Evolutionary conservation across 2,888 invertebrate genomes (phyloP).

Genomic region (Drosophila falleni): DNA sequence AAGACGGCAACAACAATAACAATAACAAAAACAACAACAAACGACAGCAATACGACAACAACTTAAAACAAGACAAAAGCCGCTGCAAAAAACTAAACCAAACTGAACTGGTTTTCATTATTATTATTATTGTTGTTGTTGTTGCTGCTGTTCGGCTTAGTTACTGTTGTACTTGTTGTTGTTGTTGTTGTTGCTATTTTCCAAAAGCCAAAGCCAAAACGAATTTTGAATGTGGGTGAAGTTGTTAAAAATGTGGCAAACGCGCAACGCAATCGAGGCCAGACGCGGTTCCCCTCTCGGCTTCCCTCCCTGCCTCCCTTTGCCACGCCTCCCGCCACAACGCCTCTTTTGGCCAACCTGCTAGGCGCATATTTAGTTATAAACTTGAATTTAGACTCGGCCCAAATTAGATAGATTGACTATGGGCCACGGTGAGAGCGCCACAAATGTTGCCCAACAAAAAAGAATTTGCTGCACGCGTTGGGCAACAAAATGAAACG

Average conservation of each 20-base stretch:
- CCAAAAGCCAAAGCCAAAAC: slow-evolving; percentile 70
- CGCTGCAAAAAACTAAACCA: slow-evolving; percentile 53
- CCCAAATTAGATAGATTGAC: slow-evolving; percentile 66
- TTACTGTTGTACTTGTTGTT: slow-evolving; percentile 24
- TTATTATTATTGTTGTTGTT: slow-evolving; percentile 20
- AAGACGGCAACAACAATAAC: slow-evolving; percentile 18
- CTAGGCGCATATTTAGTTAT: slow-evolving; percentile 73
- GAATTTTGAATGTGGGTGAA: slow-evolving; percentile 78
- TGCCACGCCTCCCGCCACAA: not conserved
- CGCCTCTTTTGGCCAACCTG: slow-evolving; percentile 25
- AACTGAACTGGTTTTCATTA: slow-evolving; percentile 54
- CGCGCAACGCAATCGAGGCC: slow-evolving; percentile 66
- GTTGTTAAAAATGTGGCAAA: slow-evolving; percentile 74
- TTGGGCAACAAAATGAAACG: slow-evolving; percentile 3
- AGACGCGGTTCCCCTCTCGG: slow-evolving; percentile 32
- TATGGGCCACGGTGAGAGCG: slow-evolving; percentile 38
- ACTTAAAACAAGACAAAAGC: slow-evolving; percentile 54
- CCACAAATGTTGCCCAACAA: slow-evolving; percentile 38
- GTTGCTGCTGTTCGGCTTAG: slow-evolving; percentile 24
- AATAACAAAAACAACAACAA: slow-evolving; percentile 14
- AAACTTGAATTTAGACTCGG: slow-evolving; percentile 74
- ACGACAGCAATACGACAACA: slow-evolving; percentile 9
- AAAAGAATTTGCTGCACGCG: slow-evolving; percentile 3
- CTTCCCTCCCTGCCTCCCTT: slow-evolving; percentile 20
- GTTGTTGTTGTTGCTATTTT: slow-evolving; percentile 41